Evolutionary conservation across 2,113 vertebrate genomes (phyloP), one percentile per base, ranked within the genome.

Genomic region (Hippocampus comes): DNA sequence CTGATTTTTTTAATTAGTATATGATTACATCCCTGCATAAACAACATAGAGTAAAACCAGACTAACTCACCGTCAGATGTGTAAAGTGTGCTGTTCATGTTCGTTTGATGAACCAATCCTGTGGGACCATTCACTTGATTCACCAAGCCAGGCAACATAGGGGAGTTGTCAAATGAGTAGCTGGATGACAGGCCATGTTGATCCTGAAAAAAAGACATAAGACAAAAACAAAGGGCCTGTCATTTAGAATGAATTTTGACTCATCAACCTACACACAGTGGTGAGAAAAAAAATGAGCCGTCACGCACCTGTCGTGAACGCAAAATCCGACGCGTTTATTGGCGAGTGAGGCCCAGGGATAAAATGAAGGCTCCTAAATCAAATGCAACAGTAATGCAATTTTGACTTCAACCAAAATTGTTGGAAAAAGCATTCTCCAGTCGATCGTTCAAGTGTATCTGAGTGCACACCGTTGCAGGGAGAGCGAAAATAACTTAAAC

Each of bases 161-260:
- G 67, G n/a, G 87, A 88, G 84, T 85, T 72, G 78, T 93, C 92
- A 38, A 91, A 91, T 1, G 91, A 92, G 79, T 89, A 87, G 72
- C 80, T 90, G 65, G 89, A 89, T 9, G 91, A 86, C 38, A 59
- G 72, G 9, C 87, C 87, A 0, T 65, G 72, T 70, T 86, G 86
- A 74, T 92, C 91, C 92, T 93, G 34, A 69, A 67, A 82, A 42
- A 17, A 17, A 7, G 55, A 18, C 20, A 10, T 46, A 56, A 72
- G 9, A 67, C 56, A 64, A 65, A 57, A 38, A 56, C 4, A n/a
- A 1, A 34, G 12, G 9, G 1, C 8, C 42, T 43, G 9, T 46
- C 43, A 46, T 46, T 46, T 46, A 12, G 43, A 46, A 46, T 46
- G 43, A 14, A 46, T 46, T 46, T 14, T 46, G 43, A 46, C 14